These are phyloP conservation scores for Geodia barretti DNA, from an alignment of 37 sponge, comb jelly and placozoan genomes.

Conservation along the genomic window DNA sequence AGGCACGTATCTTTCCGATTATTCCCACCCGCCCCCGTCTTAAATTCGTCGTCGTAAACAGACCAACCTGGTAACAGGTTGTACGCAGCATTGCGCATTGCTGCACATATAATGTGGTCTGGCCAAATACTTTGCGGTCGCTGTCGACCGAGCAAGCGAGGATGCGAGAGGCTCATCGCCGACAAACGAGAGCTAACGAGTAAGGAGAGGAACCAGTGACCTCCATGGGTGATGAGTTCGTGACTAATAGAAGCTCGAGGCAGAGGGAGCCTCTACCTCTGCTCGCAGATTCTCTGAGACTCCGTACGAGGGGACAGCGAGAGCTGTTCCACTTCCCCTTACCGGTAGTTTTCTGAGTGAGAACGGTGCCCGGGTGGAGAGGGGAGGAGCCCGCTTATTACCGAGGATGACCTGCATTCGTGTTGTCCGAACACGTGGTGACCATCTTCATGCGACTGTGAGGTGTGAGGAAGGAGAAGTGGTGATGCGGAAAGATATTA, in stretches of 20 bases:
- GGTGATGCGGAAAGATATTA: background rate
- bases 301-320: conserved; percentile 62
- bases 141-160: no score
- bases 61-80: no score
- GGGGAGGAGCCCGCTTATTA: conserved; percentile 25
- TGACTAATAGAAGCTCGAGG: conserved; percentile 11
- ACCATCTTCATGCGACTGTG: conserved; percentile 55
- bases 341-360: conserved; percentile 51
- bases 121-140: no score
- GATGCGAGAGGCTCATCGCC: background rate
- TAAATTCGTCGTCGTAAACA: no score
- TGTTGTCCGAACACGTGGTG: conserved; percentile 53
- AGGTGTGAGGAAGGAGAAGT: conserved; percentile 7
- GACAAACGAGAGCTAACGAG: background rate
- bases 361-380: conserved; percentile 23
- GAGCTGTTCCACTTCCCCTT: conserved; percentile 61
- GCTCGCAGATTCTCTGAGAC: conserved; percentile 14
- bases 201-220: no score
- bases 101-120: no score
- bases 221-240: background rate
- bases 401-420: conserved; percentile 42
- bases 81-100: no score
- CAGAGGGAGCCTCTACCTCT: background rate
- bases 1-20: background rate
- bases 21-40: no score